Conservation (phyloP, 2,113 vertebrate genomes). For the Stomatorhinus ivindoensis region DNA sequence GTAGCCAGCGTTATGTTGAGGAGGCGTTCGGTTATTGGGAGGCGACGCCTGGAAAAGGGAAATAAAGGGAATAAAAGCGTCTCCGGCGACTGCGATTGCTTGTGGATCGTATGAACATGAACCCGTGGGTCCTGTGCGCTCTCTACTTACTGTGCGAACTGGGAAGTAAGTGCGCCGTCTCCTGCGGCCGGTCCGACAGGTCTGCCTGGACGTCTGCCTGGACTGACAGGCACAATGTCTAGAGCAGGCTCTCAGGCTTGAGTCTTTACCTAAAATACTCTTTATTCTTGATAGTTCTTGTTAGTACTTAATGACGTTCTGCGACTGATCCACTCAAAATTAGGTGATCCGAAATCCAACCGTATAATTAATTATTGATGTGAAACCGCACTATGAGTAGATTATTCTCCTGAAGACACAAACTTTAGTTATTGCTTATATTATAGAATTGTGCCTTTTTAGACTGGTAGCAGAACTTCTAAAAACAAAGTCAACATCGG, state of each 20-base stretch:
- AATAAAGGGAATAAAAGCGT: neutral
- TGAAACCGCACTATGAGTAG: neutral
- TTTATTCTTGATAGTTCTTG: neutral
- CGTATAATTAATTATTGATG: neutral
- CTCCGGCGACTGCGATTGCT: neutral
- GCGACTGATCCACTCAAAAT: neutral
- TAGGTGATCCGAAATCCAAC: neutral
- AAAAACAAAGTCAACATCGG: neutral
- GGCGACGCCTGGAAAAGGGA: slow-evolving; percentile 18
- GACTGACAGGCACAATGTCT: neutral
- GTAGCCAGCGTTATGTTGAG: slow-evolving; percentile 15
- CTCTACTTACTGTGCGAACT: slow-evolving; percentile 18
- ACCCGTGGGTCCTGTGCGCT: neutral
- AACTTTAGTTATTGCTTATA: neutral
- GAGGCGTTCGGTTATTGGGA: slow-evolving; percentile 8
- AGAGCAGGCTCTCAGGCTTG: neutral
- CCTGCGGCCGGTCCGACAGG: neutral
- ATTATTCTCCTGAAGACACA: neutral
- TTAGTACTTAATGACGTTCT: neutral
- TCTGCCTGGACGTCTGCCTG: neutral
- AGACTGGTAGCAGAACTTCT: neutral
- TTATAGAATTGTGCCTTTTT: neutral
- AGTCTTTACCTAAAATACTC: neutral
- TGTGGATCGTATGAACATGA: slow-evolving; percentile 20
- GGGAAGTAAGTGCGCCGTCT: neutral